These are phyloP conservation scores for Novumbra hubbsi DNA, from an alignment of 2,797 vertebrate genomes.

Conservation along the genomic window DNA sequence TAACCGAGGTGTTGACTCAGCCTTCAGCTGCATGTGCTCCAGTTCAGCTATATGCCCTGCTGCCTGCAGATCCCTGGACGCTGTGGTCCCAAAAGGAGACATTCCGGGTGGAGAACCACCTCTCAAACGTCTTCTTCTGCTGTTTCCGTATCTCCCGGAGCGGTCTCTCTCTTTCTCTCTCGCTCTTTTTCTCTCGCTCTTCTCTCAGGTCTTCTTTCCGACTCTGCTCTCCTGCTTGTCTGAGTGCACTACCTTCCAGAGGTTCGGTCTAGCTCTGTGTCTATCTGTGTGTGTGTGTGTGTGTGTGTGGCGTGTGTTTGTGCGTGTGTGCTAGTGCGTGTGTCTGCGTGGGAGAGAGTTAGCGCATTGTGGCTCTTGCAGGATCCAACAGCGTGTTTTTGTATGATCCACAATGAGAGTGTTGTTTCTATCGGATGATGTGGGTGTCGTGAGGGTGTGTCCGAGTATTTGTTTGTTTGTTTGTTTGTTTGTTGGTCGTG, in stretches of 20 bases:
- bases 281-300: conserved; percentile 8
- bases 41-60: not conserved
- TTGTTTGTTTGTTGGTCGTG: conserved; percentile 8
- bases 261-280: conserved; percentile 1
- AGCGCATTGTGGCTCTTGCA: conserved; percentile 2
- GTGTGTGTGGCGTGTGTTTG: conserved; percentile 7
- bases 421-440: conserved; percentile 3
- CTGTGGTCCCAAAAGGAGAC: not conserved
- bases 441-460: conserved; percentile 9
- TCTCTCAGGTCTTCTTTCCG: not conserved
- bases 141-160: not conserved
- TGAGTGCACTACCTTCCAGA: not conserved
- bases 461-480: not conserved
- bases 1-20: not conserved
- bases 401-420: conserved; percentile 24
- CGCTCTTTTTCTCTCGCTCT: not conserved
- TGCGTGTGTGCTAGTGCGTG: conserved; percentile 7
- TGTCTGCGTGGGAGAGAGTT: conserved; percentile 14
- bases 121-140: not conserved
- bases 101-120: not conserved
- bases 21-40: not conserved
- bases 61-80: not conserved
- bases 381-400: conserved; percentile 17
- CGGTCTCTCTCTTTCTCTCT: not conserved
- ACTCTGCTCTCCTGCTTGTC: conserved; percentile 28